A percentile compares a stretch with the other conserved stretches of the same genome.
phyloP scores from a whole-genome alignment of 2,888 invertebrate species.

The Resseliella maxima region DNA sequence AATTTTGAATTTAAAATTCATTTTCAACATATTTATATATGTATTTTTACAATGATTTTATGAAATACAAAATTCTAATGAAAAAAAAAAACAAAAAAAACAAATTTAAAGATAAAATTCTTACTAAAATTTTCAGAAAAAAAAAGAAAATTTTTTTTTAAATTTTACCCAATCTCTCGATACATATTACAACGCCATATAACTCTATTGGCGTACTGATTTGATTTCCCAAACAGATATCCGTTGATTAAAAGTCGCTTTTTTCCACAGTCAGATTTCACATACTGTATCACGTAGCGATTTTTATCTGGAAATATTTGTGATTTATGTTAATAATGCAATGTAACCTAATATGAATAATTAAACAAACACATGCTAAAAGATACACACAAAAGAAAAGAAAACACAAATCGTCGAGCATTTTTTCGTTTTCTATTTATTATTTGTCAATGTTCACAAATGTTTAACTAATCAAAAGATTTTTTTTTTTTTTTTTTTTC shows the following conservation, averaged over 20 bases:
- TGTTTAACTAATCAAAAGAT: too few relatives aligned
- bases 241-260: neutral
- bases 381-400: too few relatives aligned
- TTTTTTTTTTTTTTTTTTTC: neutral
- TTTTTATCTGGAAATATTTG: neutral
- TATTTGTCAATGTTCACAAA: too few relatives aligned
- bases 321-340: neutral
- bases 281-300: neutral
- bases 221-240: neutral
- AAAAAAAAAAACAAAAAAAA: too few relatives aligned
- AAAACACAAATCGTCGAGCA: too few relatives aligned
- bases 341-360: too few relatives aligned
- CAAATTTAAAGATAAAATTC: neutral
- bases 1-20: neutral
- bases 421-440: too few relatives aligned
- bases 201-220: neutral
- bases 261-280: neutral
- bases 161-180: conserved; percentile 16
- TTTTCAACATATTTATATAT: too few relatives aligned
- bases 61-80: neutral
- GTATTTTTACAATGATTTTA: too few relatives aligned
- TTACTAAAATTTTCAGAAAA: too few relatives aligned
- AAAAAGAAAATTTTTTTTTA: neutral
- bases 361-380: too few relatives aligned
- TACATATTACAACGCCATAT: neutral